These are phyloP conservation scores for Glyphotaelius pellucidus DNA, from an alignment of 2,888 invertebrate genomes.

Conservation along the genomic window DNA sequence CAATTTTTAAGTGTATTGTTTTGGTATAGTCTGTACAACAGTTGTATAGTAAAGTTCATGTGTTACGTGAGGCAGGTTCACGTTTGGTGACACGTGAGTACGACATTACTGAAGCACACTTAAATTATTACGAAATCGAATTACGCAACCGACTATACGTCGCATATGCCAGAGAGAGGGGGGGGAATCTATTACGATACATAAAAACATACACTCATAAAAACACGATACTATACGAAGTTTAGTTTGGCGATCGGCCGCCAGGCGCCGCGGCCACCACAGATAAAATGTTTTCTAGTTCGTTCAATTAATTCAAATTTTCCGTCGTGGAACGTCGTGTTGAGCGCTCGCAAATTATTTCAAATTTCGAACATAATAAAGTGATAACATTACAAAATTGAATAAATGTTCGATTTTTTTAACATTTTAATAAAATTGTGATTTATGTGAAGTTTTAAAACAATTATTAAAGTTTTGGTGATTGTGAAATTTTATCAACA, in stretches of 20 bases:
- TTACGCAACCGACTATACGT: conserved; percentile 3
- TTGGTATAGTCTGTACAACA: no score
- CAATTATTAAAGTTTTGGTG: background rate
- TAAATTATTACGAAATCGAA: conserved; percentile 20
- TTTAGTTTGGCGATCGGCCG: conserved; percentile 16
- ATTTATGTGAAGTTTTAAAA: background rate
- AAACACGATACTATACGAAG: background rate
- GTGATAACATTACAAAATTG: background rate
- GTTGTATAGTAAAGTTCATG: no score
- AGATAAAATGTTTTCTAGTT: background rate
- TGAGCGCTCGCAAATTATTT: background rate
- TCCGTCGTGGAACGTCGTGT: background rate
- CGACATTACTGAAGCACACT: no score
- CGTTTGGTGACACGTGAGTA: conserved; percentile 32
- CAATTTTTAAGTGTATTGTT: background rate
- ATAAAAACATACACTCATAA: background rate
- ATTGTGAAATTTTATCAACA: background rate
- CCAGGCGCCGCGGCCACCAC: background rate
- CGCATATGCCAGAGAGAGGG: background rate
- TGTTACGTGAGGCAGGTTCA: background rate
- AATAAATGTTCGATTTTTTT: background rate
- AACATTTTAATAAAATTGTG: background rate
- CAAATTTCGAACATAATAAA: background rate
- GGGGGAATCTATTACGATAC: no score
- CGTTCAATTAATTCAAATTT: background rate